Percentiles rank a stretch among this genome's conserved stretches.
These are phyloP conservation scores for Spinibarbus caldwelli DNA, from an alignment of 2,797 vertebrate genomes.

Conservation along the genomic window DNA sequence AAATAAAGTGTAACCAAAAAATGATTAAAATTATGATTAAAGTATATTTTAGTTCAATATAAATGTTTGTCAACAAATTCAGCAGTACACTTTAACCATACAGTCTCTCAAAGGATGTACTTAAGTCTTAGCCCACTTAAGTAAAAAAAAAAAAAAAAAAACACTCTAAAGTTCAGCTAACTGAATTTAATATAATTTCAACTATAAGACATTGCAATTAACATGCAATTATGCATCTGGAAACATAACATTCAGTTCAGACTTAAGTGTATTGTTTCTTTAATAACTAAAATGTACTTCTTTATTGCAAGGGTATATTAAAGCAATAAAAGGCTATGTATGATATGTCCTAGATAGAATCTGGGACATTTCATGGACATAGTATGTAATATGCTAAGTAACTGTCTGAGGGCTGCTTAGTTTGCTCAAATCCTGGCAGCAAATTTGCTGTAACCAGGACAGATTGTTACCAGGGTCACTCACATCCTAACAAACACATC, in stretches of 20 bases:
- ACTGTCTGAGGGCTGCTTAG: constrained; percentile 4
- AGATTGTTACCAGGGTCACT: constrained; percentile 58
- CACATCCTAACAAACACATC: constrained; percentile 50
- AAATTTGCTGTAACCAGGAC: constrained; percentile 52
- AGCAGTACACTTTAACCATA: too few relatives aligned
- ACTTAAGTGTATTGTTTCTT: background rate
- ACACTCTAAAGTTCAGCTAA: background rate
- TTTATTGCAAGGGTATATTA: background rate
- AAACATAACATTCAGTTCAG: background rate
- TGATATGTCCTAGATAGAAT: background rate
- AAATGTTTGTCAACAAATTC: too few relatives aligned
- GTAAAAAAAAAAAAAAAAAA: too few relatives aligned
- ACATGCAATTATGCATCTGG: background rate
- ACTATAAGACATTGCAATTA: background rate
- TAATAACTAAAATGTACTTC: background rate
- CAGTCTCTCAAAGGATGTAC: too few relatives aligned
- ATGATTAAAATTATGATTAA: too few relatives aligned
- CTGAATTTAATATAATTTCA: background rate
- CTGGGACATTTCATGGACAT: background rate
- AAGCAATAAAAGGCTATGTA: too few relatives aligned
- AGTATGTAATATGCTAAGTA: constrained; percentile 4
- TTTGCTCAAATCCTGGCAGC: constrained; percentile 51
- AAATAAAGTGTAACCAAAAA: too few relatives aligned
- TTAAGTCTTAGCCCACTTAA: too few relatives aligned
- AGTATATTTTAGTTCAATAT: too few relatives aligned